Base-by-base conservation (phyloP, 2,797 vertebrate genomes). In the Centropyge bicolor region DNA sequence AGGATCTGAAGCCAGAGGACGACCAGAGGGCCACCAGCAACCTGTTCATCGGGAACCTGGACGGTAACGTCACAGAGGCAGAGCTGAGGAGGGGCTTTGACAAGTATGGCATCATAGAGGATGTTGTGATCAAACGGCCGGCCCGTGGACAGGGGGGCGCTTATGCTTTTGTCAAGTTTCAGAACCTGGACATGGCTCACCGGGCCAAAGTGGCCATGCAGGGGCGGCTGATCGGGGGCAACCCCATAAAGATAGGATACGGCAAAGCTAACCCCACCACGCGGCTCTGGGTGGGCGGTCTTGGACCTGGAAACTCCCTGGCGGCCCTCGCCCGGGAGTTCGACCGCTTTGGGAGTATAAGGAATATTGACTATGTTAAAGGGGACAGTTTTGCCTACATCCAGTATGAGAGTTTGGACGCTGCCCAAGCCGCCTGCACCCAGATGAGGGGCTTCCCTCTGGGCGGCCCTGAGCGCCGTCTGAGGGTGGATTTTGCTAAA, bases 111-210 rank as follows among this genome's bases (percentile, higher is more conserved):
- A 94, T 97, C 81, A 99, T 99, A 0, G 98, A 99, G 89, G 98
- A 99, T 19, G 97, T 99, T 13, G 97, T 99, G 41, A 99, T 99
- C 69, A 99, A 99, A 63, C 94, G 98, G 0, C 98, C 98, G 0
- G 96, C 97, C 0, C 95, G 98, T 0, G 97, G 97, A 8, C 98
- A 98, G 48, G 98, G 98, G 0, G 97, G 97, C 0, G 97, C 98
- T 0, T 99, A 99, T 0, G 98, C 97, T 19, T 99, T 99, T 36
- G 97, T 99, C 6, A 99, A 99, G 92, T 99, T 99, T 84, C 98
- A 99, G 91, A 99, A 99, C 90, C 88, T 99, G 63, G 98, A 99
- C 94, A 99, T 99, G 98, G 98, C 98, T 0, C 98, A 99, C 86
- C 85, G 97, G 24, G 98, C 98, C 57, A 99, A 99, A 65, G 96